These are phyloP conservation scores for Tragelaphus oryx DNA, from an alignment of 2,797 vertebrate genomes.

Conservation along the genomic window DNA sequence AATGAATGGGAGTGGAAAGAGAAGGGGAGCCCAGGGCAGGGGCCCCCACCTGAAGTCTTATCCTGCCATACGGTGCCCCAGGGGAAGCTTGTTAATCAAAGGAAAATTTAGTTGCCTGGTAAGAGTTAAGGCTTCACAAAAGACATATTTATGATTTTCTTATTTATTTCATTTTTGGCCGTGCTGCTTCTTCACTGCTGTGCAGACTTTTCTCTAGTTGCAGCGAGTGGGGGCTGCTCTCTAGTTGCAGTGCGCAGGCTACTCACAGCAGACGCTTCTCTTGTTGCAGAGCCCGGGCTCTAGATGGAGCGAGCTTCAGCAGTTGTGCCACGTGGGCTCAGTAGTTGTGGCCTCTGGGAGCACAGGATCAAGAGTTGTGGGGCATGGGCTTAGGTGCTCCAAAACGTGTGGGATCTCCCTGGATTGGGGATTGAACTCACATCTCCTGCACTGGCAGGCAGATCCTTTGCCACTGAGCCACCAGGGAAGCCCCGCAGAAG, in stretches of 20 bases:
- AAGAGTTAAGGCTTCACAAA: background rate
- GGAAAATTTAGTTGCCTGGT: background rate
- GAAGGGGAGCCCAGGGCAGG: background rate
- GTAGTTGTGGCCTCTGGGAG: background rate
- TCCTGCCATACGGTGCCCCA: background rate
- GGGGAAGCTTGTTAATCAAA: background rate
- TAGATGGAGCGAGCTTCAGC: background rate
- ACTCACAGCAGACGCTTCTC: accelerated
- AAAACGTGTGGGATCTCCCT: background rate
- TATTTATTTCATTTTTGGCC: background rate
- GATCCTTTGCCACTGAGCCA: background rate
- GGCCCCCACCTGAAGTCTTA: background rate
- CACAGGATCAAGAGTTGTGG: background rate
- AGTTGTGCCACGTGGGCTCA: background rate
- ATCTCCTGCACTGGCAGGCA: background rate
- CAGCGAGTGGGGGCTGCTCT: background rate
- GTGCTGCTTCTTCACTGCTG: background rate
- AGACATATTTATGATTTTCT: background rate
- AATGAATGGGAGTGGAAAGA: background rate
- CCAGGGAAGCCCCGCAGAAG: background rate
- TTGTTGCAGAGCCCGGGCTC: background rate
- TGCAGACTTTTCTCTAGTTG: background rate
- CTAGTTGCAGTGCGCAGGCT: accelerated
- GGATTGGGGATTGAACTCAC: background rate
- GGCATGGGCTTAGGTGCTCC: no score